phyloP scores from a whole-genome alignment of 2,797 vertebrate genomes.

The Salmo trutta region DNA sequence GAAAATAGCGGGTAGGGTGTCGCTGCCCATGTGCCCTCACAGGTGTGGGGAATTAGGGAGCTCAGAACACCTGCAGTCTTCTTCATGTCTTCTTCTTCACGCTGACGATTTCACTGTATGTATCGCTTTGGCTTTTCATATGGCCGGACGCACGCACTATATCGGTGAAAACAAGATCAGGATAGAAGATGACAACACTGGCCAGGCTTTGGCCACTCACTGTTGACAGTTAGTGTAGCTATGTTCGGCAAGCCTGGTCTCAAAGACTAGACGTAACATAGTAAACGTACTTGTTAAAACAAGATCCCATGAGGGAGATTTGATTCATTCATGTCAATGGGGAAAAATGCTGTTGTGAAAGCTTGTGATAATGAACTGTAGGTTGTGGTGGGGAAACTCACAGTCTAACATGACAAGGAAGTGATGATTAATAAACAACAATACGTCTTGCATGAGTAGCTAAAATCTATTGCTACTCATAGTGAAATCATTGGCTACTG shows the following conservation, averaged over 20 bases:
- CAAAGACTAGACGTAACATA: too few relatives aligned
- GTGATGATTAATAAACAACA: slow-evolving; percentile 3
- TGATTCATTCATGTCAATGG: background rate
- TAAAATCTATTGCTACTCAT: slow-evolving; percentile 28
- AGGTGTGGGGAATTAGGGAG: slow-evolving; percentile 57
- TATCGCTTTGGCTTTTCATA: slow-evolving; percentile 47
- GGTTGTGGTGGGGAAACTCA: background rate
- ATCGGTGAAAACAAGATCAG: background rate
- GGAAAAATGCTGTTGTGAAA: background rate
- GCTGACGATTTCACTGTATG: slow-evolving; percentile 31
- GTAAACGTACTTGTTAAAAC: slow-evolving; percentile 5
- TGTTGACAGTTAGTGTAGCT: slow-evolving; percentile 27
- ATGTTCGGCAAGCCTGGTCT: slow-evolving; percentile 14
- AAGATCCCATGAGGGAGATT: background rate
- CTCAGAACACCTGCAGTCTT: slow-evolving; percentile 49
- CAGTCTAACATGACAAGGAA: background rate
- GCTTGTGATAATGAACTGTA: background rate
- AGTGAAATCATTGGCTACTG: slow-evolving; percentile 61
- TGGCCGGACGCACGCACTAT: background rate
- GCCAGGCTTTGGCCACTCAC: background rate
- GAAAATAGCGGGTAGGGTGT: slow-evolving; percentile 42
- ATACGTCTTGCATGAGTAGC: slow-evolving; percentile 14
- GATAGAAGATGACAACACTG: background rate
- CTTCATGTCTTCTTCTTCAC: slow-evolving; percentile 27
- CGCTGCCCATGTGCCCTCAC: slow-evolving; percentile 37